Conservation (phyloP, 2,888 invertebrate species). For the Diarsia brunnea region DNA sequence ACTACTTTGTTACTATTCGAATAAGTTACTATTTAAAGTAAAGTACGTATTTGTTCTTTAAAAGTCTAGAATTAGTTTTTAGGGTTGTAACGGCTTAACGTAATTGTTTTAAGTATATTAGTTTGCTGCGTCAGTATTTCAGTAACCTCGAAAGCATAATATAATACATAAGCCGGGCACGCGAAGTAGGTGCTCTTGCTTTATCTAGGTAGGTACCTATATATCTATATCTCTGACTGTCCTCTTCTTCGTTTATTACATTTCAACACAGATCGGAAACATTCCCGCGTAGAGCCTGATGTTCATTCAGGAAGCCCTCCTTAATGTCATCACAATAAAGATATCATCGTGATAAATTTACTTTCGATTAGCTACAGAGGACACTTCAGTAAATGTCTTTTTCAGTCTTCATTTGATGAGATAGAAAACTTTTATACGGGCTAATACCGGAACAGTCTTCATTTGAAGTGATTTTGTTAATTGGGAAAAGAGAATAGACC, state of each 20-base stretch:
- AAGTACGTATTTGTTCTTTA: too few species aligned
- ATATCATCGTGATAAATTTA: slow-evolving; percentile 25
- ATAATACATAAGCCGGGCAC: too few species aligned
- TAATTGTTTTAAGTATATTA: too few species aligned
- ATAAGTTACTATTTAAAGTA: too few species aligned
- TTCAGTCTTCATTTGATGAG: slow-evolving; percentile 1
- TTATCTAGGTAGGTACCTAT: background rate
- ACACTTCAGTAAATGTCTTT: slow-evolving; percentile 6
- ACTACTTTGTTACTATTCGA: too few species aligned
- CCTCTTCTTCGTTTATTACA: background rate
- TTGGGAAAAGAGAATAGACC: slow-evolving; percentile 21
- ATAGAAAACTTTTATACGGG: background rate
- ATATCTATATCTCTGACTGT: too few species aligned
- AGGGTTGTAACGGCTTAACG: too few species aligned
- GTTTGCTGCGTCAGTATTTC: too few species aligned
- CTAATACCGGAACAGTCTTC: slow-evolving; percentile 11
- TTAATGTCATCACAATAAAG: slow-evolving; percentile 13
- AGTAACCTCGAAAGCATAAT: too few species aligned
- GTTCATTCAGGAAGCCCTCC: background rate
- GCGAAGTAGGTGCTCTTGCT: too few species aligned
- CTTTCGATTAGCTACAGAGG: background rate
- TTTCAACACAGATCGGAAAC: background rate
- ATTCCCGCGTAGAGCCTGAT: background rate
- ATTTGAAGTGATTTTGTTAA: slow-evolving; percentile 21
- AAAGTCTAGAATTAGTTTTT: too few species aligned